phyloP scores from a whole-genome alignment of 2,113 vertebrate genomes.

The Trinectes maculatus region DNA sequence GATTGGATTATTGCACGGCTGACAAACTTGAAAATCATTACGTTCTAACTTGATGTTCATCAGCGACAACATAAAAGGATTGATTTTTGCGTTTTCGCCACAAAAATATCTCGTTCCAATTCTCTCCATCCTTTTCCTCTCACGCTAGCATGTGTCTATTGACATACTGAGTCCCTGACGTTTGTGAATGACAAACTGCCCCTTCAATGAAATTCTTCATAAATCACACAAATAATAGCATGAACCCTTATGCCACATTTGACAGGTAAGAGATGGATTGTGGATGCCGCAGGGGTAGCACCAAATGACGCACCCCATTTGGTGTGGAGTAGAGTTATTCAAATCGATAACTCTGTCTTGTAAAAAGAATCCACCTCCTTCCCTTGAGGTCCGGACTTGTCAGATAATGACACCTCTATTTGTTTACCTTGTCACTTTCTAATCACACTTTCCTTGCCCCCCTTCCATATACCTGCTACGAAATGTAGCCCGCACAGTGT shows the following conservation, averaged over 20 bases:
- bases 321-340: slow-evolving; percentile 71
- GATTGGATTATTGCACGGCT: slow-evolving; percentile 70
- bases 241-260: slow-evolving; percentile 59
- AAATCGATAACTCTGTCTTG: slow-evolving; percentile 75
- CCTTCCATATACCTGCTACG: slow-evolving; percentile 1
- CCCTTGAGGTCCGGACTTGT: slow-evolving; percentile 55
- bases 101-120: slow-evolving; percentile 4
- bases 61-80: slow-evolving; percentile 75
- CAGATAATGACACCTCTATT: slow-evolving; percentile 65
- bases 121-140: slow-evolving; percentile 12
- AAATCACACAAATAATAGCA: slow-evolving; percentile 84
- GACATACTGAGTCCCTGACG: slow-evolving; percentile 53
- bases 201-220: slow-evolving; percentile 83
- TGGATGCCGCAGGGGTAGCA: slow-evolving; percentile 71
- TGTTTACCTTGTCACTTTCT: slow-evolving; percentile 64
- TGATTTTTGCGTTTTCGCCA: slow-evolving; percentile 56
- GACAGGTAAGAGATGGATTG: slow-evolving; percentile 87
- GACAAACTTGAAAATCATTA: slow-evolving; percentile 79
- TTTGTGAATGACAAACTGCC: slow-evolving; percentile 81
- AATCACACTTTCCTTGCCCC: not conserved
- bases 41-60: slow-evolving; percentile 80
- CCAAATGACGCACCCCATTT: slow-evolving; percentile 78
- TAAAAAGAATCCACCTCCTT: slow-evolving; percentile 49
- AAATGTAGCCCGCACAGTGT: not conserved
- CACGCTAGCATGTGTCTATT: slow-evolving; percentile 9